A percentile compares a stretch with the other conserved stretches of the same genome.
Evolutionary conservation across 1,140 invertebrate species (phyloP).

Genomic region (Hermatobates lingyangjiaoensis): DNA sequence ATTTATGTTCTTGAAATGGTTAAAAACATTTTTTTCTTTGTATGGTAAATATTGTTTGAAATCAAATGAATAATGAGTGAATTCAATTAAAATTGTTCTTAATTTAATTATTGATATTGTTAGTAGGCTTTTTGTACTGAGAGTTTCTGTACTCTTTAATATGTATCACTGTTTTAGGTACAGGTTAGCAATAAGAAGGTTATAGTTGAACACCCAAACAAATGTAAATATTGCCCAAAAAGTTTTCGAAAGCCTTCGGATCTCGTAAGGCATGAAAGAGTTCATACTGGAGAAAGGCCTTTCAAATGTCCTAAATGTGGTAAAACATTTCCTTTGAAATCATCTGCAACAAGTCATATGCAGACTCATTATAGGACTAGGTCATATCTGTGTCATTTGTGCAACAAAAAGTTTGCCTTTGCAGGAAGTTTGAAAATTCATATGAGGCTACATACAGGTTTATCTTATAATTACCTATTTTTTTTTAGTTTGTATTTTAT

Average conservation of each 20-base stretch:
- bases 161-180: too few relatives aligned
- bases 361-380: conserved; percentile 33
- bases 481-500: not conserved
- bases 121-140: too few relatives aligned
- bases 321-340: conserved; percentile 46
- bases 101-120: too few relatives aligned
- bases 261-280: conserved; percentile 31
- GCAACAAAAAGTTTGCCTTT: conserved; percentile 34
- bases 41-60: too few relatives aligned
- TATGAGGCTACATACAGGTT: conserved; percentile 44
- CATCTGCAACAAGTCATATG: conserved; percentile 38
- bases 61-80: too few relatives aligned
- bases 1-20: too few relatives aligned
- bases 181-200: too few relatives aligned
- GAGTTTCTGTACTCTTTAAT: too few relatives aligned
- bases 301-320: conserved; percentile 40
- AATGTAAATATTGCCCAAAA: conserved; percentile 34
- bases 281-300: conserved; percentile 47
- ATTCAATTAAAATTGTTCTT: too few relatives aligned
- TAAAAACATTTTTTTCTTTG: too few relatives aligned
- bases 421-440: conserved; percentile 48
- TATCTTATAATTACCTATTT: conserved; percentile 2
- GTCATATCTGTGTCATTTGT: conserved; percentile 36
- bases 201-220: conserved; percentile 24
- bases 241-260: conserved; percentile 33